Evolutionary conservation across 2,797 vertebrate genomes (phyloP), one percentile per base, ranked within the genome.

Genomic region (Diplodus sargus): DNA sequence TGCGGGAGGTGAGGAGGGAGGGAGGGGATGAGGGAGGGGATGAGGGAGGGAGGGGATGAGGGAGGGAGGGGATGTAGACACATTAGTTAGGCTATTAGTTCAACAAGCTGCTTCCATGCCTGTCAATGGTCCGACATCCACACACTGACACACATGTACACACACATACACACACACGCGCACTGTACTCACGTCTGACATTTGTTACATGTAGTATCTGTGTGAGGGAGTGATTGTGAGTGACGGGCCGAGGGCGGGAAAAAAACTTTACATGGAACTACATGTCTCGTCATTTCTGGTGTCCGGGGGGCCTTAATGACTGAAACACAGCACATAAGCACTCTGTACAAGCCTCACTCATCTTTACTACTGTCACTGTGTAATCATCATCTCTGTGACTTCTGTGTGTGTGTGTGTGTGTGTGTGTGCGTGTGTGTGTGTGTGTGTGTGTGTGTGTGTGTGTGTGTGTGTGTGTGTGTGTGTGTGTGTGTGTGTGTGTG

Each of bases 71-170:
- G 94, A 94, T 96, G 96, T 96, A 96, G 96, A 96, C 96, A 95
- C 96, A 97, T 98, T 98, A 98, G 97, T 97, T 96, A 96, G 96
- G 96, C 95, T 97, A 97, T 98, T 97, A 98, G 96, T 97, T 97
- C 97, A 97, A 97, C 97, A 97, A 97, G 97, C 96, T 96, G 96
- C 96, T 96, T 97, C 97, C 95, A 96, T 96, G 96, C 95, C 96
- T 96, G 96, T 96, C 96, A 97, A 93, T 95, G 89, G 96, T 95
- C 95, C 92, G 91, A 84, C 82, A 75, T 65, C 39, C 74, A 79
- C 82, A 70, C 66, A 78, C 76, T 56, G 69, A 56, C 60, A 64
- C 67, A 78, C 69, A 70, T 59, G 23, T 65, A 63, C 63, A 62
- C 79, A 56, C 73, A 54, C 72, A 72, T 62, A 84, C 69, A 64